Percentiles rank a stretch among this genome's conserved stretches.
Evolutionary conservation across 2,888 invertebrate genomes (phyloP).

Genomic region (Troilus luridus): DNA sequence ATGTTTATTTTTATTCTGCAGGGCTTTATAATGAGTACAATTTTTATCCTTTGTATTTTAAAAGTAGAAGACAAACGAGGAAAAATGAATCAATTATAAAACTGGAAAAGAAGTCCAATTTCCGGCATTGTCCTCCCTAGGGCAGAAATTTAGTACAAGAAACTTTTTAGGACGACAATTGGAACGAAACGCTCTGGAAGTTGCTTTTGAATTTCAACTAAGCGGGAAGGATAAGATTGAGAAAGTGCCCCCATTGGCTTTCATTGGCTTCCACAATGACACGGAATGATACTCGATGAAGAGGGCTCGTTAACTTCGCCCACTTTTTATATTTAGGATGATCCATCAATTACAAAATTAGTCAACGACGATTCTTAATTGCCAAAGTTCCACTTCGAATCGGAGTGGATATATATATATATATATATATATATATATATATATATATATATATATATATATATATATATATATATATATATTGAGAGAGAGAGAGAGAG

Average conservation of each 20-base stretch:
- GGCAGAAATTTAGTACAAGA: constrained; percentile 6
- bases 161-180: constrained; percentile 41
- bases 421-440: neutral
- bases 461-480: neutral
- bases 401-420: neutral
- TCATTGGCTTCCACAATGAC: neutral
- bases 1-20: neutral
- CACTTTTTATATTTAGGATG: neutral
- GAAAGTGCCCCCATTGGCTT: neutral
- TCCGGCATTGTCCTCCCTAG: neutral
- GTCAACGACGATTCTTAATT: neutral
- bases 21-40: neutral
- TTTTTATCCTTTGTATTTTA: neutral
- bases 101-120: constrained; percentile 20
- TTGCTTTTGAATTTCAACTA: constrained; percentile 46
- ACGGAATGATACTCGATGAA: neutral
- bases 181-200: neutral
- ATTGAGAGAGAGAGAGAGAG: neutral
- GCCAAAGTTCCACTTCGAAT: neutral
- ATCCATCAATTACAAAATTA: constrained; percentile 11
- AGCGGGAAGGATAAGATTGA: neutral
- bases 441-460: neutral
- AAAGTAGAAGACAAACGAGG: constrained; percentile 21
- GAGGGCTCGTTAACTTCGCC: neutral
- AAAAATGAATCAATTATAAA: constrained; percentile 27